Conservation (phyloP, 2,797 vertebrate species). For the Columba guinea region DNA sequence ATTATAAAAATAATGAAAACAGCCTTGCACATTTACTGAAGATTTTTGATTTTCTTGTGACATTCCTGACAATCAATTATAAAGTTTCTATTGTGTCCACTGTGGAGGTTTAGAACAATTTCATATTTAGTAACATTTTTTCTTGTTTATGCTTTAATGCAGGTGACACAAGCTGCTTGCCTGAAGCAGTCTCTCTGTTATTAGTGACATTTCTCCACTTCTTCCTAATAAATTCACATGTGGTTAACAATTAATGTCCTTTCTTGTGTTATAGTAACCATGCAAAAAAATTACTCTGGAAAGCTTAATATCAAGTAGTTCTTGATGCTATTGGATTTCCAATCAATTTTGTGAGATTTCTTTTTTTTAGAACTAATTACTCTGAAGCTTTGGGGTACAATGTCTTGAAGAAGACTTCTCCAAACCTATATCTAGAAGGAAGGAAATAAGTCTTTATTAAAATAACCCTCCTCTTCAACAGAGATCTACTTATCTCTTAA, state of each 20-base stretch:
- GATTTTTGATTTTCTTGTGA: not conserved
- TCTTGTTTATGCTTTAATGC: not conserved
- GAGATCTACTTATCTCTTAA: not conserved
- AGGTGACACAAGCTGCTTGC: not conserved
- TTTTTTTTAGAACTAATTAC: not conserved
- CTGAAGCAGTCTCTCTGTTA: not conserved
- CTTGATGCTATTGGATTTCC: not conserved
- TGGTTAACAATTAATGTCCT: not conserved
- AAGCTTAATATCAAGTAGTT: not conserved
- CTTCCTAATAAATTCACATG: not conserved
- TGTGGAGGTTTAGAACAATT: not conserved
- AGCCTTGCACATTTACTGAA: not conserved
- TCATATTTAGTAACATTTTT: conserved; percentile 16
- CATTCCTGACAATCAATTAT: conserved; percentile 41
- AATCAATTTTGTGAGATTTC: not conserved
- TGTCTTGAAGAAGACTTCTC: not conserved
- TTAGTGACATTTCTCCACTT: not conserved
- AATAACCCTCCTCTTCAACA: not conserved
- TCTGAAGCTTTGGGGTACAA: not conserved
- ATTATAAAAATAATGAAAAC: conserved; percentile 41
- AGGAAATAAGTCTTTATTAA: not conserved
- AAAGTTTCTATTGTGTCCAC: not conserved
- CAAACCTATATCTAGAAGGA: not conserved
- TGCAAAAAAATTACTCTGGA: not conserved
- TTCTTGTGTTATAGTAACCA: not conserved